Evolutionary conservation across 2,888 invertebrate species (phyloP).

Genomic region (Falcaria lacertinaria): DNA sequence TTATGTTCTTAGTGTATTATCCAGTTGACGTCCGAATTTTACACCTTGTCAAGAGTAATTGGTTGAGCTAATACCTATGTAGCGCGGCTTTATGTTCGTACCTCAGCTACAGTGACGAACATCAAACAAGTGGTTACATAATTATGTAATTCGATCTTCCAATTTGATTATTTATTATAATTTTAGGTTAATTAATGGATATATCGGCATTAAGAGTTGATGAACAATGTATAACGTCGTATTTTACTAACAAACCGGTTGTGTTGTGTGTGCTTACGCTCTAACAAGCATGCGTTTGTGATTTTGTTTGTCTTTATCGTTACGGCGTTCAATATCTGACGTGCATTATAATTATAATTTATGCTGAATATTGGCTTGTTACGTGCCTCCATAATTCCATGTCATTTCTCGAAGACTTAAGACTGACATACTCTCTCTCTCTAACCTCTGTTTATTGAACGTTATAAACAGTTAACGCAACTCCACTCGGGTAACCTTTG

Average conservation of each 20-base stretch:
- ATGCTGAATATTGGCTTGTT: constrained; percentile 69
- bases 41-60: neutral
- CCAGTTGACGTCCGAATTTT: constrained; percentile 50
- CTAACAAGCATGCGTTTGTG: constrained; percentile 78
- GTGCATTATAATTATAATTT: constrained; percentile 63
- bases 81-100: neutral
- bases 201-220: constrained; percentile 60
- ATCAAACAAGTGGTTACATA: constrained; percentile 19
- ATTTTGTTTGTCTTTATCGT: constrained; percentile 43
- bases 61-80: neutral
- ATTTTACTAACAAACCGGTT: constrained; percentile 77
- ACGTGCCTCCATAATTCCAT: constrained; percentile 42
- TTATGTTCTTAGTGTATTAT: constrained; percentile 57
- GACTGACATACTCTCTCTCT: constrained; percentile 55
- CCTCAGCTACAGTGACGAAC: neutral
- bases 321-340: constrained; percentile 35
- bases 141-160: constrained; percentile 63
- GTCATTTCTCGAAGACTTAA: constrained; percentile 47
- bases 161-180: constrained; percentile 69
- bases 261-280: constrained; percentile 76
- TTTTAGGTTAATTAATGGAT: constrained; percentile 60
- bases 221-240: constrained; percentile 68
- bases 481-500: constrained; percentile 40
- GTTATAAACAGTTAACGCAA: constrained; percentile 32
- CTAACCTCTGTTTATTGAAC: constrained; percentile 38